Base-by-base conservation (phyloP, 2,113 vertebrate genomes). In the Ailuropoda melanoleuca region DNA sequence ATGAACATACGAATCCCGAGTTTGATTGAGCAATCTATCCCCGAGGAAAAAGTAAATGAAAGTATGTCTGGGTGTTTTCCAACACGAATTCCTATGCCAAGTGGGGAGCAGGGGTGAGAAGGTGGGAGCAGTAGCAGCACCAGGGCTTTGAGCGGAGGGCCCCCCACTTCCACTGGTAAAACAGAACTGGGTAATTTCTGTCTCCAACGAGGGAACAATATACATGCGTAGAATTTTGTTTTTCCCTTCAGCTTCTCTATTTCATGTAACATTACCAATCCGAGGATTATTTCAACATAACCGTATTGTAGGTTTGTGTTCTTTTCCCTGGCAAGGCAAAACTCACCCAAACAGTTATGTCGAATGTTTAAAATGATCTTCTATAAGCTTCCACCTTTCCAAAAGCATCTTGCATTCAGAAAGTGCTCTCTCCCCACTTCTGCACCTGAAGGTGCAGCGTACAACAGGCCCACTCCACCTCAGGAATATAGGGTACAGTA, bases 1-100 rank as follows among this genome's bases (percentile, higher is more conserved):
- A 68, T 55, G 39, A 74, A 97, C 81, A n/a, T 96, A 97, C 93
- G 88, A 58, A 48, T 55, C 77, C 50, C 43, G 23, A 87, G 5
- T 72, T 34, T 39, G 70, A 96, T 37, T 39, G 58, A 91, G 82
- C 77, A 17, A 55, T 46, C 55, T 58, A 46, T 85, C 70, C 78
- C 37, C 0, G 0, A 29, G 56, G 46, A 75, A 82, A n/a, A 82
- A 89, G 64, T 23, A 50, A 24, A 23, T 31, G 37, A 34, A 77
- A 80, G 3, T 46, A 37, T 74, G 43, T 80, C n/a, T 39, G 6
- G 2, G 29, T 46, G 18, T 84, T 55, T 56, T 75, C 10, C 29
- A 62, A 17, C 21, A 26, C 18, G 19, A 4, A 23, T 39, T 17
- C 24, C 34, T 31, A 1, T 8, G 50, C 21, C 68, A 53, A 21